Base-by-base conservation (phyloP, 2,888 invertebrate species). In the Plusia festucae region DNA sequence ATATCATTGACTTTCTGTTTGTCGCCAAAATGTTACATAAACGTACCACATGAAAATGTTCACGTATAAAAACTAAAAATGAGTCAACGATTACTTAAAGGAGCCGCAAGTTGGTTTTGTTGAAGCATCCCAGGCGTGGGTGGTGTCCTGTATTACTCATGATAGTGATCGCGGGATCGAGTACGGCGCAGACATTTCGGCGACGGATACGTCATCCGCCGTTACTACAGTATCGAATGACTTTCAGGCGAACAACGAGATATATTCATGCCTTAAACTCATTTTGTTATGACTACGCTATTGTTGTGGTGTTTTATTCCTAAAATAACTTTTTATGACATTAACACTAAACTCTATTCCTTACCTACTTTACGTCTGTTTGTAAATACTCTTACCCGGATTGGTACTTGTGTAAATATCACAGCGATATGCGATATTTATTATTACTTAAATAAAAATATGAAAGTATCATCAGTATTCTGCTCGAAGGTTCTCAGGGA, bases 171-270 rank as follows among this genome's bases (percentile, higher is more conserved):
- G 72, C 73, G 64, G 62, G 70, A 74, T 65, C 68, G 71, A 75
- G 78, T 76, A 70, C 66, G 81, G 58, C 65, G 78, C 76, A 85
- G 85, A 85, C 85, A 75, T 70, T 69, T 64, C 53, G 85, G 85
- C 85, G 85, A 60, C 85, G 70, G 53, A 70, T 75, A 81, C 79
- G 84, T 82, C 84, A 82, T 68, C 60, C 64, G 68, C 65, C 71
- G 74, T 69, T 72, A 78, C 68, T 62, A 74, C 63, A 51, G 65
- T 72, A 64, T 74, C 66, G 73, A 71, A 78, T 67, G 69, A 78
- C 67, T 75, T 81, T 73, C 70, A 74, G 65, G 65, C 60, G 54
- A 53, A 60, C 22, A 58, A 44, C 65, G 59, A 60, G 65, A 40
- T 63, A 69, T 52, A 67, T 53, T 67, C 65, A 73, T 53, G 65